Conservation (phyloP, 2,888 invertebrate genomes). For the Julus scandinavius region DNA sequence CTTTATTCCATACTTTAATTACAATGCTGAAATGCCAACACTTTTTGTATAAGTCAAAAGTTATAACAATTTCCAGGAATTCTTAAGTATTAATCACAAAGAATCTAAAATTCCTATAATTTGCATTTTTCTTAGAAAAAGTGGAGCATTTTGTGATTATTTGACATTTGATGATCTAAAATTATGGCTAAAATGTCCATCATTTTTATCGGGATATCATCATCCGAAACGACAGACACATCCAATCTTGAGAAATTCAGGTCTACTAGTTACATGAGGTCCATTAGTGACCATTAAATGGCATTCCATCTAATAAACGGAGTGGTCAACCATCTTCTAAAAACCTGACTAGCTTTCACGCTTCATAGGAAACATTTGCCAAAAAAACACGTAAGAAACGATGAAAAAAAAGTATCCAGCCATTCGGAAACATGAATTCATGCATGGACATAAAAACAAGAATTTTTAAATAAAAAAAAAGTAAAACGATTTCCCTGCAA, state of each 20-base stretch:
- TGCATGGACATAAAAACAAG: slow-evolving; percentile 24
- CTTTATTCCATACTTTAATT: neutral
- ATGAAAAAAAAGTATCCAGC: neutral
- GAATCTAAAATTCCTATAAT: neutral
- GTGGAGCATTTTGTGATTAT: neutral
- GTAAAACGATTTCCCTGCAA: slow-evolving; percentile 3
- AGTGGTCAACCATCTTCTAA: neutral
- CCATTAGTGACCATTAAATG: neutral
- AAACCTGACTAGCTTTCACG: slow-evolving; percentile 27
- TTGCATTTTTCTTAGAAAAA: neutral
- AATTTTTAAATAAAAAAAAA: slow-evolving; percentile 28
- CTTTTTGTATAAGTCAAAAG: neutral
- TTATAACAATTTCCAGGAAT: neutral
- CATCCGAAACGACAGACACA: neutral
- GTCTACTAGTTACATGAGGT: neutral
- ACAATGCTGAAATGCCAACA: neutral
- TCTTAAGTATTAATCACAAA: neutral
- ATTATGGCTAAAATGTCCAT: too few relatives aligned
- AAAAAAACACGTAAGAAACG: neutral
- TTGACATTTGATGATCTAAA: too few relatives aligned
- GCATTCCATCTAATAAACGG: neutral
- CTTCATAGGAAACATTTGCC: neutral
- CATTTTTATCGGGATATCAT: neutral
- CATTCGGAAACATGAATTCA: slow-evolving; percentile 6
- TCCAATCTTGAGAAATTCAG: neutral